A percentile compares a stretch with the other conserved stretches of the same genome.
phyloP scores from a whole-genome alignment of 2,797 vertebrate genomes.

The Zenarchopterus dispar region DNA sequence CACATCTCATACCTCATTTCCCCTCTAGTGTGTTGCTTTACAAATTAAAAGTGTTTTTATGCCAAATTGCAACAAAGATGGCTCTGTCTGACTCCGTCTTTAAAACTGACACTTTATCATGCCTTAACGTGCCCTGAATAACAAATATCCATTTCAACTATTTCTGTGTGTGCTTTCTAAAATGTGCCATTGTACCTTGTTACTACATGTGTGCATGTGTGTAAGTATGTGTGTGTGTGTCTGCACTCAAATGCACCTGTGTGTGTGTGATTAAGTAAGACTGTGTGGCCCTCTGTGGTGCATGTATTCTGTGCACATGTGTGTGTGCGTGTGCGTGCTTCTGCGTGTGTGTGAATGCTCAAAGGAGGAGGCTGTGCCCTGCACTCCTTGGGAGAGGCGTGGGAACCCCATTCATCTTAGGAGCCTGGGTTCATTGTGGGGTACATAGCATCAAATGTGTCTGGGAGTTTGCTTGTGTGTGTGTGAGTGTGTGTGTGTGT shows the following conservation, averaged over 20 bases:
- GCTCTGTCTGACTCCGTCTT: conserved; percentile 10
- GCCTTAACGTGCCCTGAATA: conserved; percentile 20
- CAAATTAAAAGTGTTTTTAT: conserved; percentile 27
- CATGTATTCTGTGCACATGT: conserved; percentile 45
- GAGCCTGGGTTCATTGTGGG: conserved; percentile 80
- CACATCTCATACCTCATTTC: conserved; percentile 11
- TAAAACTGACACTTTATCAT: conserved; percentile 15
- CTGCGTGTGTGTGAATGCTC: conserved; percentile 50
- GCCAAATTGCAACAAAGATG: conserved; percentile 5
- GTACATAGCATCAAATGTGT: conserved; percentile 81
- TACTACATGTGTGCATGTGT: conserved; percentile 29
- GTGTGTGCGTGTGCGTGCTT: conserved; percentile 29
- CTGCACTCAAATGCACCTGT: conserved; percentile 59
- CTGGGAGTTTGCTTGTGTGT: conserved; percentile 61
- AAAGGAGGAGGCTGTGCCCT: conserved; percentile 79
- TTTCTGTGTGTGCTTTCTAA: conserved; percentile 26
- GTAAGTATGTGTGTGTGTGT: conserved; percentile 33
- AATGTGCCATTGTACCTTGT: conserved; percentile 28
- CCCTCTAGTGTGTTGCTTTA: conserved; percentile 25
- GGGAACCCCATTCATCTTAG: conserved; percentile 84
- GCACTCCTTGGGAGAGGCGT: conserved; percentile 80
- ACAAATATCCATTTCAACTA: conserved; percentile 20
- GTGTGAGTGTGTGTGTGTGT: conserved; percentile 32
- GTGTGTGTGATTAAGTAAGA: conserved; percentile 44
- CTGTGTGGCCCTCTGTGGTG: conserved; percentile 62